Conservation (phyloP, 1,140 invertebrate genomes). For the Bursaphelenchus mucronatus region DNA sequence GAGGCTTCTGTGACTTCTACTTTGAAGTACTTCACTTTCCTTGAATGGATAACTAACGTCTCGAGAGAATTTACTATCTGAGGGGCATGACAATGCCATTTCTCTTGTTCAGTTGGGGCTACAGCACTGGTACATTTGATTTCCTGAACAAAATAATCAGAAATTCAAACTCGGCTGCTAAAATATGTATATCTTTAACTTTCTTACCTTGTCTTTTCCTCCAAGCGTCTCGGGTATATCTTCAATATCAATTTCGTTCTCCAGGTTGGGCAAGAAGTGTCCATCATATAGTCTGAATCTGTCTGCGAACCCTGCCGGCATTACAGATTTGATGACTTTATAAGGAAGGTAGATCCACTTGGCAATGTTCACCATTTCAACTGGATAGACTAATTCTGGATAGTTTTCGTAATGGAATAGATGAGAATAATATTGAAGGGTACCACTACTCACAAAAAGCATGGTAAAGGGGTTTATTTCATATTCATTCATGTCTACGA, state of each 20-base stretch:
- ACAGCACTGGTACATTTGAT: constrained; percentile 52
- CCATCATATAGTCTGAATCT: constrained; percentile 57
- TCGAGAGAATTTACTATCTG: constrained; percentile 43
- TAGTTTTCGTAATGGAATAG: constrained; percentile 60
- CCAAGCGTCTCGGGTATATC: constrained; percentile 54
- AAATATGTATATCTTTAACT: background rate
- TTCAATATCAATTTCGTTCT: constrained; percentile 49
- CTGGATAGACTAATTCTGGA: constrained; percentile 57
- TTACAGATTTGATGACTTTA: constrained; percentile 50
- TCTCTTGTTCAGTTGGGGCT: constrained; percentile 30
- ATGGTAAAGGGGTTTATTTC: constrained; percentile 61
- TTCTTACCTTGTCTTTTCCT: constrained; percentile 47
- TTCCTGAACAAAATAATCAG: constrained; percentile 31
- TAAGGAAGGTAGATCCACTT: constrained; percentile 59
- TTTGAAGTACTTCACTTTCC: constrained; percentile 44
- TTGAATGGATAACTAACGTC: constrained; percentile 40
- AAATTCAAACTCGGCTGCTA: background rate
- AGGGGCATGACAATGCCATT: constrained; percentile 45
- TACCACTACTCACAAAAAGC: constrained; percentile 58
- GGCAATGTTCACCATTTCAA: constrained; percentile 60
- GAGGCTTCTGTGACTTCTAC: constrained; percentile 38
- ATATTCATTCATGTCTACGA: constrained; percentile 60
- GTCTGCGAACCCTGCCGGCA: constrained; percentile 59
- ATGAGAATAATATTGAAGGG: constrained; percentile 57
- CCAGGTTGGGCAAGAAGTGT: constrained; percentile 48